Evolutionary conservation across 2,797 vertebrate species (phyloP), one percentile per base, ranked within the genome.

Genomic region (Cichlasoma orientale): DNA sequence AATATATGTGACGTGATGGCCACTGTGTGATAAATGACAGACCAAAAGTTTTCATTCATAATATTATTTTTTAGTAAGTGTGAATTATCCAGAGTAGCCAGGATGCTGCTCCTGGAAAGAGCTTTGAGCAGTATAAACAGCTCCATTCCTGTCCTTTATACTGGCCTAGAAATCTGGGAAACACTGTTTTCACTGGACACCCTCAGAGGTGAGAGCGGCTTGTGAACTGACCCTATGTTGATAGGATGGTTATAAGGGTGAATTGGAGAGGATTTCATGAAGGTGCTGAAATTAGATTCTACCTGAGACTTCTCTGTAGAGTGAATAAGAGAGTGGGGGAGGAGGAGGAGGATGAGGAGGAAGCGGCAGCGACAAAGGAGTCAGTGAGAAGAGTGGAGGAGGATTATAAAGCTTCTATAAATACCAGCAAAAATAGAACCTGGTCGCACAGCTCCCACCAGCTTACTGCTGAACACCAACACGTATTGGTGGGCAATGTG

Each of bases 331-430:
- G n/a, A 36, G 18, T 57, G 54, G 57, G 75, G 23, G 52, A 76
- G 44, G 25, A 54, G 11, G 52, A 54, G 33, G 74, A 66, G 56
- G 58, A 72, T 47, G 68, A 58, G 41, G 69, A 79, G 25, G 59
- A 75, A 0, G 59, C 61, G 50, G 71, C n/a, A 29, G 61, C 14
- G 36, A 78, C 70, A 78, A 77, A 84, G 66, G 55, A 78, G 81
- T 66, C 55, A 29, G 74, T 66, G 72, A 69, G 71, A 75, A 69
- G 74, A 86, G 85, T 73, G 78, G 85, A 80, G 79, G 85, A 86
- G 85, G 86, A 90, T 90, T 89, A 87, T 85, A 82, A 81, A 84
- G 75, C 57, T 52, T 82, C 82, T 91, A 88, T 92, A 90, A 94
- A 92, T 91, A 92, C 72, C 56, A 76, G 78, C 23, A 53, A 52